Percentiles rank a stretch among this genome's conserved stretches.
Conservation (phyloP, 2,797 vertebrate genomes). For the Argentina silus region DNA sequence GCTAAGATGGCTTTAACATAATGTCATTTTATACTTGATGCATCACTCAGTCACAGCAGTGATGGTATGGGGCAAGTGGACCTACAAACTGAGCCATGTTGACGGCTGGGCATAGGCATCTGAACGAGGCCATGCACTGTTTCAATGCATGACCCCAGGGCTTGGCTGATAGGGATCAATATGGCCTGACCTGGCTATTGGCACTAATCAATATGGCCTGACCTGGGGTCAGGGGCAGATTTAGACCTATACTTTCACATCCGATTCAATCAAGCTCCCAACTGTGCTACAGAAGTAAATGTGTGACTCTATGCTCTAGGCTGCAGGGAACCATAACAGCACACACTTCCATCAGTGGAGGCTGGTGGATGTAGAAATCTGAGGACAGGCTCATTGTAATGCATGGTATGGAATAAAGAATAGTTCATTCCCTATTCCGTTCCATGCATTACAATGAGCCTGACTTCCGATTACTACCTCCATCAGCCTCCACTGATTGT, state of each 20-base stretch:
- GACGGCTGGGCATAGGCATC: background rate
- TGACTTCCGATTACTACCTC: too few relatives aligned
- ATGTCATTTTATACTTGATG: too few relatives aligned
- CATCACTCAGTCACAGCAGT: background rate
- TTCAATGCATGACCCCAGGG: slow-evolving; percentile 22
- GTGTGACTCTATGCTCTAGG: background rate
- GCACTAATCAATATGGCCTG: slow-evolving; percentile 16
- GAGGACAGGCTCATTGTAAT: too few relatives aligned
- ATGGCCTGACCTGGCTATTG: slow-evolving; percentile 19
- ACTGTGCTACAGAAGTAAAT: background rate
- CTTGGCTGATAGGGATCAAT: slow-evolving; percentile 47
- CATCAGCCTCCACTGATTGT: too few relatives aligned
- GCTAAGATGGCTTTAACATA: too few relatives aligned
- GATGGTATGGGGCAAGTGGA: background rate
- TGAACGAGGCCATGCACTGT: slow-evolving; percentile 8
- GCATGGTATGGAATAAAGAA: too few relatives aligned
- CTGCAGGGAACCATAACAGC: background rate
- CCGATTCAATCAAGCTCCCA: background rate
- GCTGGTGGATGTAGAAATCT: background rate
- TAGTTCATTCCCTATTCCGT: too few relatives aligned
- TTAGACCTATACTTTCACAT: background rate
- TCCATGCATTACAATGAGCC: too few relatives aligned
- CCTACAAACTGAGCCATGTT: background rate
- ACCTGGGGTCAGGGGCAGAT: slow-evolving; percentile 38
- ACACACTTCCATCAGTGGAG: background rate